Evolutionary conservation across 2,888 invertebrate genomes (phyloP).

Genomic region (Sycophila texana): DNA sequence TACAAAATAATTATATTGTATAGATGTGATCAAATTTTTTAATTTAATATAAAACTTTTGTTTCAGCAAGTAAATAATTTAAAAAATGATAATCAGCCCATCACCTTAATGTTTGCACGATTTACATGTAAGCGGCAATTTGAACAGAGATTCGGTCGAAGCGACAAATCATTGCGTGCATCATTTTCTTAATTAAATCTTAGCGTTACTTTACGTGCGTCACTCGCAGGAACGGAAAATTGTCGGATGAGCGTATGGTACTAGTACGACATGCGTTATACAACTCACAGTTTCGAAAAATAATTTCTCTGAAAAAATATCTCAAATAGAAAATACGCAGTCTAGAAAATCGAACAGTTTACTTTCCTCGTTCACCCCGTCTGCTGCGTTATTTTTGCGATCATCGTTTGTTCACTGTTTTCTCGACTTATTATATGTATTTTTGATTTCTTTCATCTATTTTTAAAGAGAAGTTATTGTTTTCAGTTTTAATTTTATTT

Average conservation of each 20-base stretch:
- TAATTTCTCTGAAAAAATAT: constrained; percentile 46
- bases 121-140: constrained; percentile 24
- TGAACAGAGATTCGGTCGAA: constrained; percentile 25
- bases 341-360: constrained; percentile 33
- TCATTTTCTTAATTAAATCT: not conserved
- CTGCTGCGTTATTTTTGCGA: not conserved
- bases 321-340: constrained; percentile 26
- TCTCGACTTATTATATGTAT: too few species aligned
- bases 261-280: not conserved
- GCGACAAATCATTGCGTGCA: constrained; percentile 9
- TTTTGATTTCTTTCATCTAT: too few species aligned
- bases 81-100: too few species aligned
- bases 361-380: constrained; percentile 1
- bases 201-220: not conserved
- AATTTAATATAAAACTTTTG: too few species aligned
- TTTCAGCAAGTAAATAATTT: too few species aligned
- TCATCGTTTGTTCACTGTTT: not conserved
- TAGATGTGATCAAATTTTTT: too few species aligned
- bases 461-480: too few species aligned
- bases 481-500: too few species aligned
- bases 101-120: constrained; percentile 20
- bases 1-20: too few species aligned
- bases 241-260: constrained; percentile 5
- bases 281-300: constrained; percentile 43
- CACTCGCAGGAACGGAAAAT: constrained; percentile 36